phyloP scores from a whole-genome alignment of 2,888 invertebrate genomes.

The Acrobasis consociella region DNA sequence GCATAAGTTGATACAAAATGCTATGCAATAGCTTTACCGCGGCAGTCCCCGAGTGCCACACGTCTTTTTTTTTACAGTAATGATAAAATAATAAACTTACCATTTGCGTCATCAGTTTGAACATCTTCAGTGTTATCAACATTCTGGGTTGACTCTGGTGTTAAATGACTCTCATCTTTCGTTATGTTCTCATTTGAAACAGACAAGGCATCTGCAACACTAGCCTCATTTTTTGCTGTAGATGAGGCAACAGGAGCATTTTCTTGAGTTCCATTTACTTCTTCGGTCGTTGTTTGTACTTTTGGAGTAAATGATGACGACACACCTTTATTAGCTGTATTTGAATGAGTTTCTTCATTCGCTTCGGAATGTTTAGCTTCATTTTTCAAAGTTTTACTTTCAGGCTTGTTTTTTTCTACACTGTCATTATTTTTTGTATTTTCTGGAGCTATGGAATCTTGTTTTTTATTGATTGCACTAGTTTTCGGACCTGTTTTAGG shows the following conservation, averaged over 20 bases:
- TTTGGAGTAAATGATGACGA: neutral
- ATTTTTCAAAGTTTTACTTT: neutral
- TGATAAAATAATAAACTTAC: neutral
- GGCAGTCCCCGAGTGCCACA: too few species aligned
- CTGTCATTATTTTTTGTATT: neutral
- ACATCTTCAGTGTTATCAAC: neutral
- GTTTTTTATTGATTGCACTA: neutral
- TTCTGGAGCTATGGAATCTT: neutral
- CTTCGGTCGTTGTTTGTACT: neutral
- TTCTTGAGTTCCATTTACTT: neutral
- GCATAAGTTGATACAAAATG: too few species aligned
- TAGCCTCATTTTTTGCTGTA: neutral
- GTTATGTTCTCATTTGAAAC: neutral
- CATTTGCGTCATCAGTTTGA: neutral
- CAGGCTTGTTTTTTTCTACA: neutral
- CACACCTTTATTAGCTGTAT: neutral
- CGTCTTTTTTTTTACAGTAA: too few species aligned
- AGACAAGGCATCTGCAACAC: neutral
- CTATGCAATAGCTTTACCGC: too few species aligned
- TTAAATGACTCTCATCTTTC: neutral
- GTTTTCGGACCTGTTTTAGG: neutral
- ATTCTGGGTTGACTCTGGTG: neutral
- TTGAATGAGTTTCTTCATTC: neutral
- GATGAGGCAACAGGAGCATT: neutral
- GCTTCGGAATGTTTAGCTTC: neutral